Percentiles rank a stretch among this genome's conserved stretches.
Evolutionary conservation across 2,888 invertebrate genomes (phyloP).

Genomic region (Drosophila anomelani): DNA sequence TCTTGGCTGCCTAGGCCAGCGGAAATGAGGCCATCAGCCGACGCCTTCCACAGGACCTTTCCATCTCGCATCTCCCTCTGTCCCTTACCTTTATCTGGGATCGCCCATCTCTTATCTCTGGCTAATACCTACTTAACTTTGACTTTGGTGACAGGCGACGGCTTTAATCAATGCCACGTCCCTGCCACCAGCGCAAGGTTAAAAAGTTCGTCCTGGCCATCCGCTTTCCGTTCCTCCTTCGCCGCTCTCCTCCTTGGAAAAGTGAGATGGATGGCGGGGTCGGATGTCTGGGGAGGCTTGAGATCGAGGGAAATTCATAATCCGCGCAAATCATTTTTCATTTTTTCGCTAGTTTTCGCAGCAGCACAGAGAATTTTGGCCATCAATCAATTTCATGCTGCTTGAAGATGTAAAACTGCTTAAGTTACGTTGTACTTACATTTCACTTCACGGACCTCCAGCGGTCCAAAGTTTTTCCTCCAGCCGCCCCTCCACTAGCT

Average conservation of each 20-base stretch:
- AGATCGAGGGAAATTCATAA: constrained; percentile 59
- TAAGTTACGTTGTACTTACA: constrained; percentile 76
- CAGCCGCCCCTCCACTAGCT: background rate
- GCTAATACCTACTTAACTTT: constrained; percentile 76
- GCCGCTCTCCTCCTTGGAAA: constrained; percentile 4
- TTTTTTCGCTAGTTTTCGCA: constrained; percentile 53
- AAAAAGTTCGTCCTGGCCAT: constrained; percentile 43
- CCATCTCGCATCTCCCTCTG: background rate
- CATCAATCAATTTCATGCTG: constrained; percentile 77
- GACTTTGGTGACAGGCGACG: constrained; percentile 70
- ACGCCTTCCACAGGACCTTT: constrained; percentile 18
- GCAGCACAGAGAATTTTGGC: constrained; percentile 45
- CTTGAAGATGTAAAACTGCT: constrained; percentile 77
- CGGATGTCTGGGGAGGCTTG: background rate
- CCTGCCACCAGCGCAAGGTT: constrained; percentile 56
- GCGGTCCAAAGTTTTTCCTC: constrained; percentile 29
- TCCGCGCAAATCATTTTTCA: constrained; percentile 70
- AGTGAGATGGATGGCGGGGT: constrained; percentile 28
- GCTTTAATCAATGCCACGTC: constrained; percentile 70
- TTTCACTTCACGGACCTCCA: constrained; percentile 62
- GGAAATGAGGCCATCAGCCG: constrained; percentile 45
- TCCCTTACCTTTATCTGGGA: constrained; percentile 9
- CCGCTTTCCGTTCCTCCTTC: background rate
- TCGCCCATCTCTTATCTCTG: constrained; percentile 18
- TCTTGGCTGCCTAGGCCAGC: constrained; percentile 51